Percentiles rank a stretch among this genome's conserved stretches.
phyloP scores from a whole-genome alignment of 1,140 invertebrate species.

The Drosophila lacteicornis region DNA sequence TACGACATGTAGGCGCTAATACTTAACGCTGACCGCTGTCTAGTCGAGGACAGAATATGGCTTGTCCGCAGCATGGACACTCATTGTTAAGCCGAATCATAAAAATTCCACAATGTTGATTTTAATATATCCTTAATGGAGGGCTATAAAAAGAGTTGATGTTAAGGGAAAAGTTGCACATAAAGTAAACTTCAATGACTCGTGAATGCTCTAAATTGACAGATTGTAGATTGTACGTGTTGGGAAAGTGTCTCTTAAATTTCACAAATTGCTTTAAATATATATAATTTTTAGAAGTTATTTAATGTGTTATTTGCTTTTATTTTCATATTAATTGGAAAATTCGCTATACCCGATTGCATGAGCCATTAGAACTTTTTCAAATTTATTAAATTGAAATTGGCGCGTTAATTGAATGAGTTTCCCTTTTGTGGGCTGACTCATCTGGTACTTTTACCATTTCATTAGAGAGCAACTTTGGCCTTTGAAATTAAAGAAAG shows the following conservation, averaged over 20 bases:
- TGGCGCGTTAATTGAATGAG: constrained; percentile 41
- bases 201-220: constrained; percentile 1
- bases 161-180: constrained; percentile 18
- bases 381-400: constrained; percentile 36
- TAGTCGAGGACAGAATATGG: constrained; percentile 22
- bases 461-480: neutral
- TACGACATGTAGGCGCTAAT: constrained; percentile 49
- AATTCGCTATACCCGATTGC: neutral
- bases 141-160: constrained; percentile 60
- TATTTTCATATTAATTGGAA: neutral
- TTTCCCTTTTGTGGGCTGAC: constrained; percentile 15
- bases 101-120: constrained; percentile 73
- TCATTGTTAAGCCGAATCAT: constrained; percentile 47
- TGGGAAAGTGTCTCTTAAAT: neutral
- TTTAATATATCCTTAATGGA: constrained; percentile 72
- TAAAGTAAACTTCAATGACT: constrained; percentile 9
- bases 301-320: neutral
- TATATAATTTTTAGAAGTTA: no score
- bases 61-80: constrained; percentile 12
- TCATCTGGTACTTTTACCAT: constrained; percentile 5
- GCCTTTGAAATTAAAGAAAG: constrained; percentile 13
- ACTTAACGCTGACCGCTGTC: constrained; percentile 37
- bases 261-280: no score
- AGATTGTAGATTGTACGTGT: neutral
- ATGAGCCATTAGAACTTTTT: neutral